Evolutionary conservation across 2,113 vertebrate genomes (phyloP), one percentile per base, ranked within the genome.

Genomic region (Colistium nudipinnis): DNA sequence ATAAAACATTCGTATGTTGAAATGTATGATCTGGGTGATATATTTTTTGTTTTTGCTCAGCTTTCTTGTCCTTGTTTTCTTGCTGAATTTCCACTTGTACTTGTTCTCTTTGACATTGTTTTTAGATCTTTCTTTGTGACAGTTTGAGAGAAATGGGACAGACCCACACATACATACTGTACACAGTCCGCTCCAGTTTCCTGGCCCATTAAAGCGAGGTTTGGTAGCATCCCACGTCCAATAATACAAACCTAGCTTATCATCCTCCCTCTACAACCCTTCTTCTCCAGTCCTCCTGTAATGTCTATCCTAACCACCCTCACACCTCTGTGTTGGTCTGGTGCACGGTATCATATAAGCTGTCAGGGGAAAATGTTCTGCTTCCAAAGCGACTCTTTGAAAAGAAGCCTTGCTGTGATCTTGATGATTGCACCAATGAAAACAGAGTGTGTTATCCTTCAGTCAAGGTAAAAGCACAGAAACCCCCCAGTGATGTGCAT

Each of bases 131-230:
- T n/a, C n/a, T n/a, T n/a, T n/a, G n/a, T n/a, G n/a, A n/a, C n/a
- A n/a, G n/a, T n/a, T n/a, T n/a, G n/a, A n/a, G n/a, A n/a, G n/a
- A n/a, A n/a, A n/a, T n/a, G n/a, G 60, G 16, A 47, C 30, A 47
- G 24, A 22, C 41, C 3, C 48, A 36, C 57, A 47, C 70, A 54
- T 4, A 51, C 65, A 47, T 11, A 38, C 38, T n/a, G n/a, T n/a
- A 52, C 69, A 41, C 53, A 43, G 44, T 45, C 63, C 54, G 76
- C 82, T 83, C 70, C 28, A 62, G 73, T 81, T 82, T 88, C 76
- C 70, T 87, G 81, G 76, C 78, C 65, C 19, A 56, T 41, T 59
- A 62, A 85, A 81, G 62, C 31, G 81, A 54, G 57, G 36, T 62
- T 63, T 73, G 66, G 57, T 51, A 62, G 78, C 62, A 83, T 54